These are phyloP conservation scores for Taeniopygia guttata DNA, from an alignment of 2,797 vertebrate species.

Conservation along the genomic window DNA sequence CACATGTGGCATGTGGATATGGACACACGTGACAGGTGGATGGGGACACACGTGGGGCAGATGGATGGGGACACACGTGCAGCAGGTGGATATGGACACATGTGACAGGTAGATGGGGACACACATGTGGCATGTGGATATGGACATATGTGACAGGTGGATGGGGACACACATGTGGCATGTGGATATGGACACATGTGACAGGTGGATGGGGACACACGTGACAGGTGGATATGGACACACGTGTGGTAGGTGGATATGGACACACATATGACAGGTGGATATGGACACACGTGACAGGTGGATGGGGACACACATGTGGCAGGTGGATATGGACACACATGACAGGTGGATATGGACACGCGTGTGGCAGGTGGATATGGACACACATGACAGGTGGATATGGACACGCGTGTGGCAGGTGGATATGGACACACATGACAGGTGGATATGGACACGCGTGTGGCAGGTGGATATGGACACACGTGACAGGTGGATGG, in stretches of 20 bases:
- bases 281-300: too few relatives aligned
- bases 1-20: fast-evolving
- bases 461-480: fast-evolving
- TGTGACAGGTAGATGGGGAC: fast-evolving
- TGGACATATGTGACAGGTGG: background rate
- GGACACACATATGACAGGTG: too few relatives aligned
- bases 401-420: fast-evolving
- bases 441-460: fast-evolving
- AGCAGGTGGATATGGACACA: background rate
- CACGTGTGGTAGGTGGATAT: fast-evolving
- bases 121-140: fast-evolving
- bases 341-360: too few relatives aligned
- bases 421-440: too few relatives aligned
- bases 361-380: too few relatives aligned
- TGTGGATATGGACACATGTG: fast-evolving
- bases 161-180: too few relatives aligned
- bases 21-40: background rate
- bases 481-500: background rate
- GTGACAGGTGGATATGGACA: background rate
- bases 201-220: too few relatives aligned
- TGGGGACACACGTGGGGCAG: too few relatives aligned
- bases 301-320: too few relatives aligned
- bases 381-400: background rate
- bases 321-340: background rate
- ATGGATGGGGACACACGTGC: fast-evolving